These are phyloP conservation scores for Aphidoletes aphidimyza DNA, from an alignment of 2,888 invertebrate species.

Conservation along the genomic window DNA sequence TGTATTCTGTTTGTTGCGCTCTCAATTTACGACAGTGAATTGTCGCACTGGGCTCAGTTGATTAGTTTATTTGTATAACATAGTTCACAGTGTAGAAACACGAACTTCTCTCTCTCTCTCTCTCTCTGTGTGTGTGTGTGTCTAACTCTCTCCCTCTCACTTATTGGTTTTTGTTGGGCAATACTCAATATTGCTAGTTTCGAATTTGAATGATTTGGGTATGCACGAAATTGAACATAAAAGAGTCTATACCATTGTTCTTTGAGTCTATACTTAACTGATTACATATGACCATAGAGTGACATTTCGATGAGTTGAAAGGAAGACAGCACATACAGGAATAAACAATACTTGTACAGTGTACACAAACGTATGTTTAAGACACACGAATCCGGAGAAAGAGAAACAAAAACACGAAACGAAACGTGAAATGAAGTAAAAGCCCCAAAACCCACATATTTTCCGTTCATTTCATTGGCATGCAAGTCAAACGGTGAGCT, in stretches of 20 bases:
- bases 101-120: no score
- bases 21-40: neutral
- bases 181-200: no score
- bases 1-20: neutral
- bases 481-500: no score
- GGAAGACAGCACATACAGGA: neutral
- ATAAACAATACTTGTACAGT: neutral
- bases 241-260: neutral
- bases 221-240: neutral
- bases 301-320: neutral
- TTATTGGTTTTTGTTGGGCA: neutral
- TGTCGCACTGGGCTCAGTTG: neutral
- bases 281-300: neutral
- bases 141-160: no score
- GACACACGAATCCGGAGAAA: no score
- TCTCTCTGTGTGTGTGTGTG: neutral
- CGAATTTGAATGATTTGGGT: neutral
- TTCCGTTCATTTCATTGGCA: no score
- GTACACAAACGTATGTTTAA: neutral
- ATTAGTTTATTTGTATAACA: constrained; percentile 31
- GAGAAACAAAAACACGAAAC: no score
- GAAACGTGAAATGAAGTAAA: no score
- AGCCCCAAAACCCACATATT: no score
- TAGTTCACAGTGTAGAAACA: neutral
- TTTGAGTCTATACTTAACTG: no score